Base-by-base conservation (phyloP, 2,888 invertebrate species). In the Syrphus vitripennis region DNA sequence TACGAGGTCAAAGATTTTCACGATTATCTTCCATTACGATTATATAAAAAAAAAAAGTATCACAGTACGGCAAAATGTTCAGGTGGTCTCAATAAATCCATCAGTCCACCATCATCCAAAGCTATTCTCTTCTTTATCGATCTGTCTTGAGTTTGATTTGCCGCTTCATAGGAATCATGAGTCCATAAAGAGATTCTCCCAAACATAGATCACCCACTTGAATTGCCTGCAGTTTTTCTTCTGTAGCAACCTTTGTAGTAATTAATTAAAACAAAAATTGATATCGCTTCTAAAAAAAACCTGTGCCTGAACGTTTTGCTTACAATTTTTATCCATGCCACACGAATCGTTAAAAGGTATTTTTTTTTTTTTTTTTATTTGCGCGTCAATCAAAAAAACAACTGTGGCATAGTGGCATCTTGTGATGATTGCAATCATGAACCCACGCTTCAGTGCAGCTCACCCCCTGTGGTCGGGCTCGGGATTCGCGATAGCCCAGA, bases 51-150 rank as follows among this genome's bases (percentile, higher is more conserved):
- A 3, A 1, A 37, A 19, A 19, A 45, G 16, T 19, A 45, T 29
- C 29, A 45, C 7, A 7, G 24, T 31, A 65, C 45, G 26, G 6
- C 29, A 19, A 65, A 65, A 29, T 31, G 16, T 69, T 74, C 61
- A 80, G 84, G 84, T 81, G 84, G 84, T 80, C 84, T 40, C 81
- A 67, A 84, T 84, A 84, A 84, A 84, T 84, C 81, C 55, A 76
- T 84, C 84, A 84, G n/a, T 75, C 65, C 53, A 65, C 70, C 65
- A 50, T 45, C 65, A 42, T 53, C 63, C 26, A 26, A 65, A 65
- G 65, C 65, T 34, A 21, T 42, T 59, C 57, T 79, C 80, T 70
- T 70, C 70, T 84, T 84, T 77, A 81, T 81, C 76, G 84, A 72
- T 84, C 84, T 84, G 84, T 81, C 84, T 40, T 34, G 21, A 72